Percentiles rank a stretch among this genome's conserved stretches.
phyloP scores from a whole-genome alignment of 2,888 invertebrate species.

The Habrosyne pyritoides region DNA sequence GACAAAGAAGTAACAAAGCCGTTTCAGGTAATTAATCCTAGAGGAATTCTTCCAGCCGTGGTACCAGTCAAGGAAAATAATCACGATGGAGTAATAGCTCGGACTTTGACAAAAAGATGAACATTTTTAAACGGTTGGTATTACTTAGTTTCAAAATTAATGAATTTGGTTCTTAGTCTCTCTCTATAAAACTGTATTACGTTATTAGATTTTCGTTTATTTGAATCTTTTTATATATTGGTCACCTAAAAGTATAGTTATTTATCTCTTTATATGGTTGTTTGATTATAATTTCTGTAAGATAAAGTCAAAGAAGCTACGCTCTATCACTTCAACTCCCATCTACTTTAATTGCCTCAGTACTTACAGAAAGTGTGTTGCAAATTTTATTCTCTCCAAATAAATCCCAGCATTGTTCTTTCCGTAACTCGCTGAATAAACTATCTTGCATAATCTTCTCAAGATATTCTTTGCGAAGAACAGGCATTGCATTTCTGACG shows the following conservation, averaged over 20 bases:
- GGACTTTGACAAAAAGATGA: slow-evolving; percentile 49
- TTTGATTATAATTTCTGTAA: too few species aligned
- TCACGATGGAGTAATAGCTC: slow-evolving; percentile 39
- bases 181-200: too few species aligned
- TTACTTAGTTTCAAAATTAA: slow-evolving; percentile 16
- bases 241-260: too few species aligned
- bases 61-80: slow-evolving; percentile 55
- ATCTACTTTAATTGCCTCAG: neutral
- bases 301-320: too few species aligned
- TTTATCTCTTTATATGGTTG: too few species aligned
- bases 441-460: neutral
- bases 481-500: neutral
- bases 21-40: slow-evolving; percentile 72
- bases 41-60: slow-evolving; percentile 65
- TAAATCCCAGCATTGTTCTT: neutral
- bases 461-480: neutral
- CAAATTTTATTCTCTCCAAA: neutral
- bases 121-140: slow-evolving; percentile 36
- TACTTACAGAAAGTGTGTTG: neutral
- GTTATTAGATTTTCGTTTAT: too few species aligned
- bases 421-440: neutral
- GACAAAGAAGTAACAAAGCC: slow-evolving; percentile 66
- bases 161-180: neutral
- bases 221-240: too few species aligned
- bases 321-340: neutral